Conservation (phyloP, 2,113 vertebrate species). For the Actenoides hombroni region DNA sequence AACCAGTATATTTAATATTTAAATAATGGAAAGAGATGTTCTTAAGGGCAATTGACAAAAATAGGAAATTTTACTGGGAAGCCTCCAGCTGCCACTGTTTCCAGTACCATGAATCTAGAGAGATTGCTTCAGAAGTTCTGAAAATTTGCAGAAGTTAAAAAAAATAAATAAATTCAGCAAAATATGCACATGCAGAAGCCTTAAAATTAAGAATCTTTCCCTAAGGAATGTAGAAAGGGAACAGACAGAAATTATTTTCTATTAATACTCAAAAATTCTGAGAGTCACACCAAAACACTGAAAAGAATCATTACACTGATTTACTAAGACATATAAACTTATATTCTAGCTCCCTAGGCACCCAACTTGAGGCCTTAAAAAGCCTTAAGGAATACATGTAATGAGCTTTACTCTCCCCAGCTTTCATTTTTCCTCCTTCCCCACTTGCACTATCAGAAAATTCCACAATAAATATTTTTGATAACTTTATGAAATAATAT, state of each 20-base stretch:
- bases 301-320: slow-evolving; percentile 2
- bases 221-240: neutral
- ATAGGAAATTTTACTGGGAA: neutral
- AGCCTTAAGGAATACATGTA: neutral
- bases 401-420: neutral
- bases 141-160: neutral
- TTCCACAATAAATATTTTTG: neutral
- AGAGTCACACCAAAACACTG: neutral
- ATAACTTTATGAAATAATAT: neutral
- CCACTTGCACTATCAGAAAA: neutral
- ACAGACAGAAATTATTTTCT: slow-evolving; percentile 6
- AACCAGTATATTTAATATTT: neutral
- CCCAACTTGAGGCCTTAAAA: neutral
- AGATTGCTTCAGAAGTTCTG: neutral
- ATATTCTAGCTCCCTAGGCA: neutral
- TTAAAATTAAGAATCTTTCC: neutral
- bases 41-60: neutral
- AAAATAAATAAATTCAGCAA: neutral
- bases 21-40: neutral
- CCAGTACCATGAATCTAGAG: neutral
- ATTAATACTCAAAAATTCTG: neutral
- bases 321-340: slow-evolving; percentile 15
- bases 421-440: neutral
- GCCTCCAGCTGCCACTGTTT: neutral
- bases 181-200: neutral